Conservation (phyloP, 2,888 invertebrate species). For the Sepioteuthis lessoniana region DNA sequence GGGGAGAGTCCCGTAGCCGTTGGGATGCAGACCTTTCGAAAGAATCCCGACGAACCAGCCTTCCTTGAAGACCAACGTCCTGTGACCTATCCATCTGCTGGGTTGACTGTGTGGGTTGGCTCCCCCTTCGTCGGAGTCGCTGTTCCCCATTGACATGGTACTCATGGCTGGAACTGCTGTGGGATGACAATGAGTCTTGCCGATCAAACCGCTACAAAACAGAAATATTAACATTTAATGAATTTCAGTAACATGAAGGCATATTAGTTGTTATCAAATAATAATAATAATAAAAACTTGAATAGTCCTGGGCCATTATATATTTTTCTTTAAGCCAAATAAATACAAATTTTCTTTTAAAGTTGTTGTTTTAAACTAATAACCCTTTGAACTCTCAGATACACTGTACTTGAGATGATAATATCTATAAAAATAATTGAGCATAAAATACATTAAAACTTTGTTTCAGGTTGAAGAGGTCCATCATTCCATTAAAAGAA, state of each 20-base stretch:
- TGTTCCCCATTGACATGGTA: conserved; percentile 55
- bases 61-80: conserved; percentile 54
- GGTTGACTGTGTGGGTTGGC: conserved; percentile 67
- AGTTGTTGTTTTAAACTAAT: no score
- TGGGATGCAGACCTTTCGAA: conserved; percentile 58
- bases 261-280: neutral
- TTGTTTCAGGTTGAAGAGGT: no score
- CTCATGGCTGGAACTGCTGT: conserved; percentile 67
- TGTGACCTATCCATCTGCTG: conserved; percentile 62
- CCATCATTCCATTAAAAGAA: no score
- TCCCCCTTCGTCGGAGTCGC: conserved; percentile 63
- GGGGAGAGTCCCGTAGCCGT: conserved; percentile 64
- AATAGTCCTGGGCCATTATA: neutral
- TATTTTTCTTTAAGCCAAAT: neutral
- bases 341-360: no score
- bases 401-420: no score
- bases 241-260: conserved; percentile 48
- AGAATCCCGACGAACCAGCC: conserved; percentile 67
- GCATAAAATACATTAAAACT: no score
- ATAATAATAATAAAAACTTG: neutral
- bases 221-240: conserved; percentile 49
- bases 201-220: conserved; percentile 69
- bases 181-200: conserved; percentile 70
- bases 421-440: no score
- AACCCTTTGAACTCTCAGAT: no score